Evolutionary conservation across 2,888 invertebrate species (phyloP).

Genomic region (Ectemnius continuus): DNA sequence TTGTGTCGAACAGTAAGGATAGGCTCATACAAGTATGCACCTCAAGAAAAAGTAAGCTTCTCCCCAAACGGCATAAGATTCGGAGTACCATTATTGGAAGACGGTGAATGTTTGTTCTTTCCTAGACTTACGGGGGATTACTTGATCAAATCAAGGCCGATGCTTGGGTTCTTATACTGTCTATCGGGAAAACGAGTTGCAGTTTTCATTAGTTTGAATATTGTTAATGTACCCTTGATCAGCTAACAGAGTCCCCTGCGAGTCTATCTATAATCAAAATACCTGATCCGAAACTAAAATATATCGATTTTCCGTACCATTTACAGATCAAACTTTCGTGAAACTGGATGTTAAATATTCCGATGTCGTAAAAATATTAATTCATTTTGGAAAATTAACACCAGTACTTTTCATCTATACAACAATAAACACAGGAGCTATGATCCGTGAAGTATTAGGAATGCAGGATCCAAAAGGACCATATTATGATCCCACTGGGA

Average conservation of each 20-base stretch:
- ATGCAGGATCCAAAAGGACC: slow-evolving; percentile 81
- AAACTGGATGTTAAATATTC: slow-evolving; percentile 84
- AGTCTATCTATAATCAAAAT: too few relatives aligned
- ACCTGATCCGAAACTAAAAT: not conserved
- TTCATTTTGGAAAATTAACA: slow-evolving; percentile 87
- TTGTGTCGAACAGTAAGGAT: slow-evolving; percentile 89
- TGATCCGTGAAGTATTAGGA: slow-evolving; percentile 84
- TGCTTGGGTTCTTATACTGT: too few relatives aligned
- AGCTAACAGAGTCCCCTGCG: too few relatives aligned
- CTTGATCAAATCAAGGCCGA: too few relatives aligned
- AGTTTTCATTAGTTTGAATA: not conserved
- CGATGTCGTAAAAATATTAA: slow-evolving; percentile 87
- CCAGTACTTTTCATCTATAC: slow-evolving; percentile 91
- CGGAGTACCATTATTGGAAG: slow-evolving; percentile 76
- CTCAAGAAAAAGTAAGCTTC: slow-evolving; percentile 84
- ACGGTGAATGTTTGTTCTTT: slow-evolving; percentile 64
- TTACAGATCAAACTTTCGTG: slow-evolving; percentile 74
- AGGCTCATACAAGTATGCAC: slow-evolving; percentile 90
- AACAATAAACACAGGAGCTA: slow-evolving; percentile 83
- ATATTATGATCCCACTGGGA: slow-evolving; percentile 80
- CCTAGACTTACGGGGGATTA: too few relatives aligned
- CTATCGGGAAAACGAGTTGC: too few relatives aligned
- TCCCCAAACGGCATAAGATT: slow-evolving; percentile 78
- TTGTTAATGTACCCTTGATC: not conserved
- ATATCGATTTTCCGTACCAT: slow-evolving; percentile 11